Conservation (phyloP, 2,797 vertebrate species). For the Erethizon dorsatum region DNA sequence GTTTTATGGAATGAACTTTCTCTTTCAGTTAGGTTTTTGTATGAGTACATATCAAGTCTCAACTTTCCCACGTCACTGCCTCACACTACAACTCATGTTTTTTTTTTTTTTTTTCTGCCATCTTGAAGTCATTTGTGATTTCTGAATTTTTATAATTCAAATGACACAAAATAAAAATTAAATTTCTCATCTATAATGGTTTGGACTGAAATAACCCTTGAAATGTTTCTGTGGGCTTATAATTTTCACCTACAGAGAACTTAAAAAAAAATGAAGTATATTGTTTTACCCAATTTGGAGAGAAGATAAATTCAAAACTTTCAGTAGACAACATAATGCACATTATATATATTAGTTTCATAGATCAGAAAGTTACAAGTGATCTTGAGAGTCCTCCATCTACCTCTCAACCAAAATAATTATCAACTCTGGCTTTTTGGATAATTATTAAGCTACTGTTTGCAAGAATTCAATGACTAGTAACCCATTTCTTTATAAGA, state of each 20-base stretch:
- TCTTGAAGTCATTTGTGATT: not conserved
- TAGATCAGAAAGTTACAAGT: not conserved
- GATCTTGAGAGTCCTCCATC: not conserved
- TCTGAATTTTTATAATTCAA: conserved; percentile 18
- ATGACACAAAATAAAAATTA: not conserved
- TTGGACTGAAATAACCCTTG: not conserved
- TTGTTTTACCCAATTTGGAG: not conserved
- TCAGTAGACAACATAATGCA: not conserved
- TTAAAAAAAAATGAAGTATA: conserved; percentile 17
- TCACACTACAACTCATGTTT: not conserved
- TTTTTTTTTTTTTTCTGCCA: not conserved
- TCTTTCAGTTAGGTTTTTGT: not conserved
- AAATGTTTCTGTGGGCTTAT: not conserved
- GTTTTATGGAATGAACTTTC: not conserved
- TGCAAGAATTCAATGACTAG: not conserved
- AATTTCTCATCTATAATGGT: not conserved
- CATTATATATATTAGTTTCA: not conserved
- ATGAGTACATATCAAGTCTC: not conserved
- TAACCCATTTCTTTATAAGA: not conserved
- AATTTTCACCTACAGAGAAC: not conserved
- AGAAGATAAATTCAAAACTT: not conserved
- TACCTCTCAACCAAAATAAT: not conserved
- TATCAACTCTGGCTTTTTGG: not conserved
- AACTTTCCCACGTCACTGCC: not conserved
- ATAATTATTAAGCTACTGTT: conserved; percentile 5